Percentiles rank a stretch among this genome's conserved stretches.
phyloP scores from a whole-genome alignment of 2,888 invertebrate species.

The Andrena fulva region DNA sequence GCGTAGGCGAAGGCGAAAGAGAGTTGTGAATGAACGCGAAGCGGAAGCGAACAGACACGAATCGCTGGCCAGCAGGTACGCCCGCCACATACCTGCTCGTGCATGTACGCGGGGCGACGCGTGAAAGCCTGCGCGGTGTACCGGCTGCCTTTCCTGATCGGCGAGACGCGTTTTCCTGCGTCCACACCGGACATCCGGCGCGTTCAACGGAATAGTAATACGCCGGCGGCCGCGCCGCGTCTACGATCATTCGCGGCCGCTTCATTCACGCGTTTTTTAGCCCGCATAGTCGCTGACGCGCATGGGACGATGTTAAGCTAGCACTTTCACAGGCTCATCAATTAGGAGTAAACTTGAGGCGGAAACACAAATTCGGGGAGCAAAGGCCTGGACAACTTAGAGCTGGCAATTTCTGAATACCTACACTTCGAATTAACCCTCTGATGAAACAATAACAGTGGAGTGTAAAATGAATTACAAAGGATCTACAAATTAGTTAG shows the following conservation, averaged over 20 bases:
- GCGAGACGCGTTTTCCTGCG: slow-evolving; percentile 74
- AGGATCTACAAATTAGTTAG: no score
- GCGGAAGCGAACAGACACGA: slow-evolving; percentile 68
- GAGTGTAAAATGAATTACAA: no score
- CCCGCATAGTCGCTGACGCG: neutral
- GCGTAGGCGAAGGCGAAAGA: slow-evolving; percentile 68
- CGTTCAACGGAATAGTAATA: slow-evolving; percentile 79
- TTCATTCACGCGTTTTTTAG: slow-evolving; percentile 27
- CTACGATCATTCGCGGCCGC: slow-evolving; percentile 27
- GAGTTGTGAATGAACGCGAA: slow-evolving; percentile 72
- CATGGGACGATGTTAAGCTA: neutral
- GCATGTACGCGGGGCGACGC: slow-evolving; percentile 27
- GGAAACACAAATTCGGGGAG: no score
- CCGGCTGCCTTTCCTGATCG: slow-evolving; percentile 71
- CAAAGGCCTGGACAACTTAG: no score
- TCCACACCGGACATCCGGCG: slow-evolving; percentile 80
- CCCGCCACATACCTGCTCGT: slow-evolving; percentile 44
- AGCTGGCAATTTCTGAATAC: no score
- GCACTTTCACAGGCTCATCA: neutral
- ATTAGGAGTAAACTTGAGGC: no score
- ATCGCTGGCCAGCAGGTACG: slow-evolving; percentile 58
- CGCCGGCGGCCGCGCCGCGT: slow-evolving; percentile 9
- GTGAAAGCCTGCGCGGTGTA: slow-evolving; percentile 50
- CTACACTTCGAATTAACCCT: no score
- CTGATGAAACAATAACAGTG: no score